Base-by-base conservation (phyloP, 2,113 vertebrate genomes). In the Stegastes partitus region DNA sequence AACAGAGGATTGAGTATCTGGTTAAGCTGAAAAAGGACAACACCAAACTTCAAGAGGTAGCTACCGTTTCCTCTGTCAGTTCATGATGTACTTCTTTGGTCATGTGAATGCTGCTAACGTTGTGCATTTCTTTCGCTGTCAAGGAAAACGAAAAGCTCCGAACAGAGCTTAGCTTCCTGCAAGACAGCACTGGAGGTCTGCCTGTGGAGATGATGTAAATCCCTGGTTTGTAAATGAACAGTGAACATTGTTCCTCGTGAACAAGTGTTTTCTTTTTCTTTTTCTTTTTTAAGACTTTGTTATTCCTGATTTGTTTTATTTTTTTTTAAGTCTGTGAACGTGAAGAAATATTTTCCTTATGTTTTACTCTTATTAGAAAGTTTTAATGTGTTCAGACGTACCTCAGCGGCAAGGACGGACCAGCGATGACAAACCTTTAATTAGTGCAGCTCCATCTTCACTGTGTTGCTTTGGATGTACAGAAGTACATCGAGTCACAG, bases 1-100 rank as follows among this genome's bases (percentile, higher is more conserved):
- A 97, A 77, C 98, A 99, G 93, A 98, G 95, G 93, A 99, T 99
- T 74, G 97, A 98, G 49, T 97, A 99, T 57, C 93, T 99, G 51
- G 96, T 99, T n/a, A 96, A 96, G 74, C 92, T 99, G 66, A 99
- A 99, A 91, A 98, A 96, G 81, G 96, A 99, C 7, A 94, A 97
- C 3, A 91, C 95, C 51, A 95, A 94, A 87, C 94, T 99, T n/a
- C 83, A 93, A 0, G 97, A 97, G 97, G 98, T 99, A 86, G 82
- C 14, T 26, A 28, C 61, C 1, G 37, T 58, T 23, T 65, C 19
- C 26, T 1, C 14, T 44, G 0, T n/a, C 1, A 21, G 64, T 37
- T 0, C 1, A 15, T n/a, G 10, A 58, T 62, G 71, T 21, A 19
- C 4, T 10, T 66, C 9, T 42, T n/a, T 57, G 1, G 11, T 51